These are phyloP conservation scores for Gadopsis marmoratus DNA, from an alignment of 2,797 vertebrate species.

Conservation along the genomic window DNA sequence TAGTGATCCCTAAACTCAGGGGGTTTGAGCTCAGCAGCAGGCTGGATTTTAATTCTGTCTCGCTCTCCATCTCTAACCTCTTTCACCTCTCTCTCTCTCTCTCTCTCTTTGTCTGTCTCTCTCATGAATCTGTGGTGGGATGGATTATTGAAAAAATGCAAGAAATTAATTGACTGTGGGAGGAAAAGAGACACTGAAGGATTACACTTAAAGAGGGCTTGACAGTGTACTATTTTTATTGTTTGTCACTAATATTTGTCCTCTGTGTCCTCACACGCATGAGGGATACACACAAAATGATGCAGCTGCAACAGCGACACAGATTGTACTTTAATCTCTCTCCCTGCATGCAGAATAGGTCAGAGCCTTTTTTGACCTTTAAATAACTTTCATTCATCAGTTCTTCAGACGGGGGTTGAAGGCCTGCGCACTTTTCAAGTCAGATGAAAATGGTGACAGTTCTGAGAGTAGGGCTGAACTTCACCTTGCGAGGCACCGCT, in stretches of 20 bases:
- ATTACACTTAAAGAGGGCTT: constrained; percentile 28
- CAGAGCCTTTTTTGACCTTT: constrained; percentile 24
- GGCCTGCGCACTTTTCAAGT: not conserved
- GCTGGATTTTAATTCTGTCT: constrained; percentile 60
- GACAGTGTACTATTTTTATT: constrained; percentile 22
- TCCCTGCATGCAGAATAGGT: constrained; percentile 30
- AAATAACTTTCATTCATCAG: constrained; percentile 9
- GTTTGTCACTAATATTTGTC: constrained; percentile 16
- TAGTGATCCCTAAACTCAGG: constrained; percentile 65
- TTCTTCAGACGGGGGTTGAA: constrained; percentile 7
- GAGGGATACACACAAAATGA: not conserved
- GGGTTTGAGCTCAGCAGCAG: constrained; percentile 58
- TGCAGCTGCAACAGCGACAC: not conserved
- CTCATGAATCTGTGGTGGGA: constrained; percentile 8
- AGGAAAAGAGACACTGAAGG: constrained; percentile 21
- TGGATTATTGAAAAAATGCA: constrained; percentile 19
- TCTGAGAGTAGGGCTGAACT: not conserved
- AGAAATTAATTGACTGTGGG: constrained; percentile 31
- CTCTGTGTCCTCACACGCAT: not conserved
- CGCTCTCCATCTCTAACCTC: constrained; percentile 36
- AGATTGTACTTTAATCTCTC: constrained; percentile 20
- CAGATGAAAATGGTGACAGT: not conserved
- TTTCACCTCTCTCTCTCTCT: constrained; percentile 43
- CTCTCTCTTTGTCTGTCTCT: constrained; percentile 42
- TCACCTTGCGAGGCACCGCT: not conserved